A percentile compares a stretch with the other conserved stretches of the same genome.
These are phyloP conservation scores for Noctilio leporinus DNA, from an alignment of 2,113 vertebrate genomes.

Conservation along the genomic window DNA sequence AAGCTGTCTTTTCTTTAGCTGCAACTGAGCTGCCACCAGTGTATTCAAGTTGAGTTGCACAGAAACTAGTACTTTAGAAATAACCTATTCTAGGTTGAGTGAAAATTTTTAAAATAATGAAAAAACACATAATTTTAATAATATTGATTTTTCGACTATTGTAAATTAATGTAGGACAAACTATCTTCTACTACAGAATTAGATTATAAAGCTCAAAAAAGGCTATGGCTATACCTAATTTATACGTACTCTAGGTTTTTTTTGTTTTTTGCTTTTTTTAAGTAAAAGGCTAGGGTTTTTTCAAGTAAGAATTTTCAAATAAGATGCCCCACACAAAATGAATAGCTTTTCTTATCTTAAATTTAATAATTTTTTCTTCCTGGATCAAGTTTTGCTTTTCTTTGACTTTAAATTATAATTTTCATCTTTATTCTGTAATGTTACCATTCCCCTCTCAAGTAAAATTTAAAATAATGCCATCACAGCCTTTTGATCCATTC, in stretches of 20 bases:
- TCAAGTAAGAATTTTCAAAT: background rate
- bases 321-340: background rate
- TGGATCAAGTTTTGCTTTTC: background rate
- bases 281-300: background rate
- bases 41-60: background rate
- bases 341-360: background rate
- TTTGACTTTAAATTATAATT: background rate
- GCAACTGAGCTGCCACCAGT: background rate
- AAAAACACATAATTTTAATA: background rate
- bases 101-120: too few relatives aligned
- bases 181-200: background rate
- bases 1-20: constrained; percentile 10
- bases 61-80: background rate
- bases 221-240: background rate
- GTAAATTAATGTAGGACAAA: background rate
- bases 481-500: too few relatives aligned
- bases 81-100: background rate
- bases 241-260: background rate
- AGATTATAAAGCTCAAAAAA: background rate
- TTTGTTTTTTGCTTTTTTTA: too few relatives aligned
- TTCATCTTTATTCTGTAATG: background rate
- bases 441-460: background rate
- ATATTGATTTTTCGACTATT: background rate
- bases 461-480: background rate
- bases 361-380: background rate